Conservation (phyloP, 2,797 vertebrate genomes). For the Tokudaia muenninki region DNA sequence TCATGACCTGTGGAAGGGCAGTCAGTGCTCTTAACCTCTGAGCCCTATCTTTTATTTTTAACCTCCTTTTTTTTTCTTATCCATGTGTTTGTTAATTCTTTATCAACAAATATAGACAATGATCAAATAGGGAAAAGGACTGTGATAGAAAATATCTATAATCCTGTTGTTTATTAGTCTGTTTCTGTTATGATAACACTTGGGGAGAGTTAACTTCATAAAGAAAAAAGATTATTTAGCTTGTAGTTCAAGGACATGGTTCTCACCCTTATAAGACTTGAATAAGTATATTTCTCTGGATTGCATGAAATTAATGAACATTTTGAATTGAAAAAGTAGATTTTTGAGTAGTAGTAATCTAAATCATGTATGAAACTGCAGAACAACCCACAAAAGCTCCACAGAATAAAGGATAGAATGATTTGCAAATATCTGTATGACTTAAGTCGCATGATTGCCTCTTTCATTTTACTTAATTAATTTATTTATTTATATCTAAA, state of each 20-base stretch:
- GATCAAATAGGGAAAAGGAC: background rate
- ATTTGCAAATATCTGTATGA: background rate
- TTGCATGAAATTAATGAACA: background rate
- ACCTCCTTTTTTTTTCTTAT: background rate
- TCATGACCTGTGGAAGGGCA: too few species aligned
- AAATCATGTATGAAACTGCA: background rate
- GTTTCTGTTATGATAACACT: background rate
- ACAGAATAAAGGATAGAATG: background rate
- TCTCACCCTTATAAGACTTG: background rate
- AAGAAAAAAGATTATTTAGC: background rate
- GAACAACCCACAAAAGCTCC: background rate
- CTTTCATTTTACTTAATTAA: too few species aligned
- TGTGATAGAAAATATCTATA: background rate
- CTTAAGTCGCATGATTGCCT: background rate
- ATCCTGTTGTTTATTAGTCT: background rate
- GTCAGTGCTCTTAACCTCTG: too few species aligned
- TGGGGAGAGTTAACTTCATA: background rate
- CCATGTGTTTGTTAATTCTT: background rate
- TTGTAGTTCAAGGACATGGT: background rate
- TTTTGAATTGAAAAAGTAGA: background rate
- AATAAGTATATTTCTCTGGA: background rate
- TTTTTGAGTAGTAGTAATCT: background rate
- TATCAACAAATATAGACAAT: background rate
- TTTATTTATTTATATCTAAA: too few species aligned
- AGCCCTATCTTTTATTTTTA: background rate